Conservation (phyloP, 2,888 invertebrate genomes). For the Itoplectis maculator region DNA sequence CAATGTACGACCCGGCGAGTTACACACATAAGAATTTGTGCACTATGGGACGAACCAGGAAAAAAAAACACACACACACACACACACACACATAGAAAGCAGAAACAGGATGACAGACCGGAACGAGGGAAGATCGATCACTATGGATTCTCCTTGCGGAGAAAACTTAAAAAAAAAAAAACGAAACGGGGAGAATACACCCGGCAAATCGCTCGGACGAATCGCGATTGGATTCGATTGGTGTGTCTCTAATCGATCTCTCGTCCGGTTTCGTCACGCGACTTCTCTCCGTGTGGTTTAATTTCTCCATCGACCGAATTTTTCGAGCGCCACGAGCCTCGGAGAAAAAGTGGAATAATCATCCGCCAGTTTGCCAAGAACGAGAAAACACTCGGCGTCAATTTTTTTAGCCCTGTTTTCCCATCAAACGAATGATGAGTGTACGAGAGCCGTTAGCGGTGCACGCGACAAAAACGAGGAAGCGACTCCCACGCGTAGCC, state of each 20-base stretch:
- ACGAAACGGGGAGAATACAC: slow-evolving; percentile 1
- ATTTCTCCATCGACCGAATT: slow-evolving; percentile 16
- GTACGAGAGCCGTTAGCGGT: slow-evolving; percentile 67
- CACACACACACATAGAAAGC: slow-evolving; percentile 6
- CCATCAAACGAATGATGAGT: slow-evolving; percentile 49
- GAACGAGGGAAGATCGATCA: slow-evolving; percentile 75
- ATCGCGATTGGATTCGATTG: slow-evolving; percentile 14
- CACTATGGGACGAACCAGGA: slow-evolving; percentile 64
- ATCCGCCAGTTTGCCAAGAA: slow-evolving; percentile 15
- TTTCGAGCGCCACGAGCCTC: background rate
- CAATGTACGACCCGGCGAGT: slow-evolving; percentile 46
- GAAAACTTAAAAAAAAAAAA: slow-evolving; percentile 42
- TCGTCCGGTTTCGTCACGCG: slow-evolving; percentile 8
- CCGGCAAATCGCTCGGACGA: background rate
- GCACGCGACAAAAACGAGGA: slow-evolving; percentile 78
- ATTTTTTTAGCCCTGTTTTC: slow-evolving; percentile 70
- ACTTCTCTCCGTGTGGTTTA: slow-evolving; percentile 10
- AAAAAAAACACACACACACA: slow-evolving; percentile 12
- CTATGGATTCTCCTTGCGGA: slow-evolving; percentile 62
- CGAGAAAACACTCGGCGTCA: slow-evolving; percentile 44
- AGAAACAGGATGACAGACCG: slow-evolving; percentile 66
- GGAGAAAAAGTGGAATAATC: slow-evolving; percentile 15
- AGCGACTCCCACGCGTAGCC: slow-evolving; percentile 80
- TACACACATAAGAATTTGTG: slow-evolving; percentile 73
- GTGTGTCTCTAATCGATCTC: slow-evolving; percentile 27